Percentiles rank a stretch among this genome's conserved stretches.
Conservation (phyloP, 2,797 vertebrate species). For the Hapalemur alaotrensis region DNA sequence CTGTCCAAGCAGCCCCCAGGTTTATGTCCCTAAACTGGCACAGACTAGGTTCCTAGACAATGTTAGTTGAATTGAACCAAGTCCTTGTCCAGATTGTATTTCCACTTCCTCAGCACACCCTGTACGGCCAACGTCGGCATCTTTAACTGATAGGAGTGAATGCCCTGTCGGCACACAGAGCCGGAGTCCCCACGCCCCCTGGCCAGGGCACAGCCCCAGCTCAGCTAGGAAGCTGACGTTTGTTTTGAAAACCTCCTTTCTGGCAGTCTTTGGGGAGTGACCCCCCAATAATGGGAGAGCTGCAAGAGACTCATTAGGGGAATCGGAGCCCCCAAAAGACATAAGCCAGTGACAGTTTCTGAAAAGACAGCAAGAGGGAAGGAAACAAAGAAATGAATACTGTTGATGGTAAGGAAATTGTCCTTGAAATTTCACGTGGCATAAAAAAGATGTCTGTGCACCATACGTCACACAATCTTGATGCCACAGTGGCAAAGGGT, state of each 20-base stretch:
- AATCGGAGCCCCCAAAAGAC: background rate
- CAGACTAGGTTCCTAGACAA: background rate
- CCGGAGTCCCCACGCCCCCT: fast-evolving
- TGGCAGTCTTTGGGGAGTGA: background rate
- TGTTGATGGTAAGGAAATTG: background rate
- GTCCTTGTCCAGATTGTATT: background rate
- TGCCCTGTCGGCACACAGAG: fast-evolving
- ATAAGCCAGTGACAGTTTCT: fast-evolving
- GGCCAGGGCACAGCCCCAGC: background rate
- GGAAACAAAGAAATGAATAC: background rate
- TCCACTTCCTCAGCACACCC: background rate
- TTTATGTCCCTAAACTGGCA: background rate
- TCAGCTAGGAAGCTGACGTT: fast-evolving
- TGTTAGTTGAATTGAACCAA: background rate
- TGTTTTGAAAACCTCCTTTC: background rate
- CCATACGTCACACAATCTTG: too few relatives aligned
- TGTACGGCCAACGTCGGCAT: fast-evolving
- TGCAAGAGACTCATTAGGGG: background rate
- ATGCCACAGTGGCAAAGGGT: fast-evolving
- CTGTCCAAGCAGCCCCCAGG: background rate
- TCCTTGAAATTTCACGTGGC: background rate
- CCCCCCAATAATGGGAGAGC: background rate
- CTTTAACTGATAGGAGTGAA: too few relatives aligned
- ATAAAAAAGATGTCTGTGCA: background rate
- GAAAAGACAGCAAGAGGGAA: background rate